Evolutionary conservation across 2,797 vertebrate species (phyloP), one percentile per base, ranked within the genome.

Genomic region (Aulostomus chinensis): DNA sequence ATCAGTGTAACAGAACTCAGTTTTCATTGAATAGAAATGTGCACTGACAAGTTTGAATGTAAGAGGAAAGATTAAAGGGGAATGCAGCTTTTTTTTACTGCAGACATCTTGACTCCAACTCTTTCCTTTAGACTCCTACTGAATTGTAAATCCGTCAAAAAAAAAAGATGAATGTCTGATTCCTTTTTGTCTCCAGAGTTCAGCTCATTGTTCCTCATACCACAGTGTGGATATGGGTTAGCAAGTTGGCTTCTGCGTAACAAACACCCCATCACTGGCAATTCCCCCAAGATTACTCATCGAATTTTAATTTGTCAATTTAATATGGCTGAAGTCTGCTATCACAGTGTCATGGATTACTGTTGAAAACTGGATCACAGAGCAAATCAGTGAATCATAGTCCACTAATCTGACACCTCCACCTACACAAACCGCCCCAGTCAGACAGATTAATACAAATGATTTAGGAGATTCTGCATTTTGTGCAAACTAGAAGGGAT

Each of bases 1-100:
- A 13, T 55, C 4, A 31, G 4, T 18, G 14, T 24, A 43, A 37
- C 50, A 16, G 40, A 7, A 47, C n/a, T n/a, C 3, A 35, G n/a
- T 74, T 73, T 75, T 63, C 14, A 20, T 49, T 37, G 5, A 36
- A 33, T 49, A 35, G 66, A 72, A 33, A 30, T 37, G 14, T 67
- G 6, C 15, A 21, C 20, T 48, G 22, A 76, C n/a, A n/a, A n/a
- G n/a, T n/a, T n/a, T n/a, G n/a, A n/a, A n/a, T n/a, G n/a, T n/a
- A n/a, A n/a, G n/a, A n/a, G n/a, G n/a, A n/a, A n/a, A n/a, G n/a
- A n/a, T n/a, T n/a, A n/a, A n/a, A n/a, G n/a, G n/a, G n/a, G n/a
- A n/a, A n/a, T n/a, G n/a, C n/a, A n/a, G n/a, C n/a, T n/a, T n/a
- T 5, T 18, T 28, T 11, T 28, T 10, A 28, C 10, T 11, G 12